A percentile compares a stretch with the other conserved stretches of the same genome.
These are phyloP conservation scores for Danionella cerebrum DNA, from an alignment of 2,113 vertebrate genomes.

Conservation along the genomic window DNA sequence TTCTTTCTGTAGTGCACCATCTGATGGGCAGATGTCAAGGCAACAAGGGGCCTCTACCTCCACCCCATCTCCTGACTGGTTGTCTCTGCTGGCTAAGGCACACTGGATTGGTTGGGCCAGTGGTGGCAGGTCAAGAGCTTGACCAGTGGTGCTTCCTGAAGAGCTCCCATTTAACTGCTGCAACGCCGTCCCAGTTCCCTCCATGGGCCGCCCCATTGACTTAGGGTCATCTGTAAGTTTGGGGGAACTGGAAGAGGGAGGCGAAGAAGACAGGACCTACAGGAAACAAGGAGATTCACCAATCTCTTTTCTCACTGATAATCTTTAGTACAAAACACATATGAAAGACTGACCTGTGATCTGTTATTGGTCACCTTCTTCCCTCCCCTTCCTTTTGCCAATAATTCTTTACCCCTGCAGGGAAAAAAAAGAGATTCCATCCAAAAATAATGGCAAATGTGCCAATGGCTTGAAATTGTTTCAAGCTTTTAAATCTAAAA, in stretches of 20 bases:
- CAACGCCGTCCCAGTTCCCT: slow-evolving; percentile 50
- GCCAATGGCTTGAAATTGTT: too few species aligned
- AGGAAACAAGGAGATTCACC: neutral
- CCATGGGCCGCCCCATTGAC: slow-evolving; percentile 22
- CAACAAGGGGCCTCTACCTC: slow-evolving; percentile 71
- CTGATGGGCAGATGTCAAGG: slow-evolving; percentile 76
- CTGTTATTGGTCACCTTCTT: slow-evolving; percentile 66
- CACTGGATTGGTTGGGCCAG: slow-evolving; percentile 74
- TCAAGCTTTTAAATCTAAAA: too few species aligned
- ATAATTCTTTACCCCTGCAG: slow-evolving; percentile 76
- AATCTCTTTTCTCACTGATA: neutral
- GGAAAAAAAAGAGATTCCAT: neutral
- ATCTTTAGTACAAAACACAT: neutral
- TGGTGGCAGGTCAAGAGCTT: slow-evolving; percentile 69
- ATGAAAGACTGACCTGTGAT: slow-evolving; percentile 58
- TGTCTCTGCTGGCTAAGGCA: slow-evolving; percentile 85
- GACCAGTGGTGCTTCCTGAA: slow-evolving; percentile 59
- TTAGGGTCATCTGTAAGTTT: slow-evolving; percentile 65
- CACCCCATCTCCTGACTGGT: slow-evolving; percentile 70
- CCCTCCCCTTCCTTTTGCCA: slow-evolving; percentile 66
- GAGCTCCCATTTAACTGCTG: slow-evolving; percentile 79
- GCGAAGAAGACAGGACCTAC: slow-evolving; percentile 52
- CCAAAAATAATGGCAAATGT: neutral
- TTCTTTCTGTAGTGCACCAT: slow-evolving; percentile 75
- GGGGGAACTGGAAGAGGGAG: slow-evolving; percentile 66